Base-by-base conservation (phyloP, 2,797 vertebrate genomes). In the Capromys pilorides region DNA sequence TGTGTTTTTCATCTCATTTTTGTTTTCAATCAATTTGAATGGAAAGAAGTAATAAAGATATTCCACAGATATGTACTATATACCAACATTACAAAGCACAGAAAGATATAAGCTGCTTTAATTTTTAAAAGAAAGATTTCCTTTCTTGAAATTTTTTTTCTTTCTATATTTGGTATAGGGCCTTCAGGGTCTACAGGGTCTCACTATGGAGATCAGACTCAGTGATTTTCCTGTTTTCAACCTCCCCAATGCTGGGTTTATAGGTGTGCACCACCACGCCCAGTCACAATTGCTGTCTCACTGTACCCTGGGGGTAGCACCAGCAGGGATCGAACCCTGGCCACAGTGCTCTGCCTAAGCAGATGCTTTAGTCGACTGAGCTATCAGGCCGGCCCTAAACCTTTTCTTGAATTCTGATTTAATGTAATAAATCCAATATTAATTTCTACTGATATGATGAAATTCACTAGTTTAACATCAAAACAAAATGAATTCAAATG, bases 381-480 rank as follows among this genome's bases (percentile, higher is more conserved):
- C 45, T 45, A 45, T 45, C 45, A 45, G 45, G 45, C 45, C 45
- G 45, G 45, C 45, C 45, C 45, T 45, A 45, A 45, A 45, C 8
- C 4, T 45, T 79, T 28, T 14, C 75, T 88, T 92, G 28, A 19
- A 86, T 69, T 91, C 93, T 88, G 73, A 59, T 95, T 69, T 73
- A 7, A 89, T 73, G 90, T 1, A 86, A 21, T 82, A 91, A 94
- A 85, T 49, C 2, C 24, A 88, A 45, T 33, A 64, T 91, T 92
- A 93, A 85, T 88, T 96, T 93, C 57, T 92, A 86, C 82, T 39
- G 41, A 69, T 84, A 13, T 93, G 26, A 93, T 12, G n/a, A 91
- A 94, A 95, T 92, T 89, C 61, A 96, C 90, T 91, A 92, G 91
- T 95, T 89, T 79, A 96, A 36, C 45, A 45, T 85, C 87, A 90